Evolutionary conservation across 2,797 vertebrate species (phyloP), one percentile per base, ranked within the genome.

Genomic region (Rhinatrema bivittatum): DNA sequence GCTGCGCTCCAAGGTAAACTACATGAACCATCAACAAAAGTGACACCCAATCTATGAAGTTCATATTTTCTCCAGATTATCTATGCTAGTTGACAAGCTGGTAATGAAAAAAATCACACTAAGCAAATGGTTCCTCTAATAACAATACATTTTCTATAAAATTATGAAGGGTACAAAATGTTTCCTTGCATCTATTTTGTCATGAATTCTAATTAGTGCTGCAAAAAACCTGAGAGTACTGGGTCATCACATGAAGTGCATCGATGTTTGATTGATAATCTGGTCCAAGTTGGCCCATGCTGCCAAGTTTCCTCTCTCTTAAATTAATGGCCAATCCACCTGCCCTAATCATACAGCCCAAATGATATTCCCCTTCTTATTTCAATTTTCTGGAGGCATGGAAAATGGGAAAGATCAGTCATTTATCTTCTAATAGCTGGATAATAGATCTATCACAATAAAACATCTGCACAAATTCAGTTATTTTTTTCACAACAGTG

Each of bases 81-180:
- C 91, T 88, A 89, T 87, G 84, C 85, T 80, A 84, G 84, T 81
- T 97, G 93, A 98, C 93, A 97, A 91, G 90, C 76, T 74, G 81
- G 90, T 98, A 95, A 97, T 95, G 92, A 94, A 95, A 97, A 86
- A 97, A 93, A 94, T 92, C 90, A 94, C 93, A 89, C 91, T 90
- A 95, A 94, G 93, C 91, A 97, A 98, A 98, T 98, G 92, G 92
- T 87, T 97, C 87, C 85, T 89, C 90, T 97, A 98, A 97, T 96
- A 97, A 98, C 91, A 94, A 98, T 97, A 94, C 88, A 98, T 96
- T 95, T 91, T 88, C 88, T 92, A 89, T 87, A 93, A 94, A 94
- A 95, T 96, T 93, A 97, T 91, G 90, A 93, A 87, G 89, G 89
- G 86, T 87, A 91, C 87, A 85, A 88, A 89, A 87, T 23, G 88